phyloP scores from a whole-genome alignment of 2,113 vertebrate genomes.

The Stegastes partitus region DNA sequence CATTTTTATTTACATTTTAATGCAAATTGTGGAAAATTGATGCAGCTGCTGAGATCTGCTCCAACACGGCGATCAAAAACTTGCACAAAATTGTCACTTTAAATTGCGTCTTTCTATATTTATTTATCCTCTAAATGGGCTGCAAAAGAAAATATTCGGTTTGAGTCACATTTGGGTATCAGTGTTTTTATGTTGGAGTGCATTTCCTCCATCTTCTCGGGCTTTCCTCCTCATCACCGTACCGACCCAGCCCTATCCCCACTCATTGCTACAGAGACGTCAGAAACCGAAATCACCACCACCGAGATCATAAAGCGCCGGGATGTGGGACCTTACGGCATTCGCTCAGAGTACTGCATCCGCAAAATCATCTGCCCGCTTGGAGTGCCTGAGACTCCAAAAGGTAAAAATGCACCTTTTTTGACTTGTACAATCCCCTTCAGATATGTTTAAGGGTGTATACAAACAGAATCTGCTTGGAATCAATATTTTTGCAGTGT shows the following conservation, averaged over 20 bases:
- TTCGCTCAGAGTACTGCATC: constrained; percentile 98
- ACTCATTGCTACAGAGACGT: constrained; percentile 90
- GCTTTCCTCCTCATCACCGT: constrained; percentile 68
- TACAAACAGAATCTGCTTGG: too few relatives aligned
- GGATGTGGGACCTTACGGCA: constrained; percentile 96
- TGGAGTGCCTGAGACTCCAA: constrained; percentile 96
- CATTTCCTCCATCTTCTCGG: constrained; percentile 67
- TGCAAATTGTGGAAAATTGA: too few relatives aligned
- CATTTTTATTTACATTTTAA: too few relatives aligned
- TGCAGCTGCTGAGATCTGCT: too few relatives aligned
- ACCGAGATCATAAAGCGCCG: constrained; percentile 99
- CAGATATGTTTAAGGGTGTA: too few relatives aligned
- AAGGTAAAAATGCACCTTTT: constrained; percentile 78
- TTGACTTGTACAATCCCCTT: too few relatives aligned
- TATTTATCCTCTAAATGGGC: too few relatives aligned
- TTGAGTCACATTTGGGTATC: constrained; percentile 13
- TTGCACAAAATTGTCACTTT: too few relatives aligned
- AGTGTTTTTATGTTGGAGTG: constrained; percentile 58
- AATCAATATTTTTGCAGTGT: too few relatives aligned
- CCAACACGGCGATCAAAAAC: too few relatives aligned
- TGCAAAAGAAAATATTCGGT: neutral
- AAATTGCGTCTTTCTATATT: too few relatives aligned
- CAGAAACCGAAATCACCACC: constrained; percentile 98
- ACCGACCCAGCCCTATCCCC: constrained; percentile 78
- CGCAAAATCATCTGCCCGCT: constrained; percentile 99